These are phyloP conservation scores for Drosophila tsacasi DNA, from an alignment of 1,140 invertebrate species.

Conservation along the genomic window DNA sequence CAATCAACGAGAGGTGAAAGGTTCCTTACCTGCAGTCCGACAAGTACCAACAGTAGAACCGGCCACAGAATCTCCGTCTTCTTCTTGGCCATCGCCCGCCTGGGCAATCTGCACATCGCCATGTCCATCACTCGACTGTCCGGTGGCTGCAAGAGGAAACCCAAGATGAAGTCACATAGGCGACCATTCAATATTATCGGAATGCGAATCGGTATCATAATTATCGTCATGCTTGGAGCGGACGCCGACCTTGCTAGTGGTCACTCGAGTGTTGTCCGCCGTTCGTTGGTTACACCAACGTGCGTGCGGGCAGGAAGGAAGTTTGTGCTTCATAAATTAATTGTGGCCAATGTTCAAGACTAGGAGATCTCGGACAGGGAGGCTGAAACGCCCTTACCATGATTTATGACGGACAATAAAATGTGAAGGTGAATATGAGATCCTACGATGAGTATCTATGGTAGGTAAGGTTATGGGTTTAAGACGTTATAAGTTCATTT, in stretches of 20 bases:
- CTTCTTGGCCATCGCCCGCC: constrained; percentile 9
- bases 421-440: background rate
- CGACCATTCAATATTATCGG: constrained; percentile 54
- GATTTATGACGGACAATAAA: constrained; percentile 29
- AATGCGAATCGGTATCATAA: constrained; percentile 44
- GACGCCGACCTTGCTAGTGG: constrained; percentile 66
- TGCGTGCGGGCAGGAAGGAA: constrained; percentile 74
- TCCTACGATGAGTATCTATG: background rate
- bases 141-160: constrained; percentile 53
- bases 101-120: constrained; percentile 47
- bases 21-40: constrained; percentile 41
- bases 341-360: constrained; percentile 67
- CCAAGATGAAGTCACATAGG: constrained; percentile 28
- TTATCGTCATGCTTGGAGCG: constrained; percentile 52
- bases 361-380: constrained; percentile 22
- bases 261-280: constrained; percentile 67
- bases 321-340: constrained; percentile 81
- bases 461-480: background rate
- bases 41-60: constrained; percentile 41
- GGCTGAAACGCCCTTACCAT: constrained; percentile 16
- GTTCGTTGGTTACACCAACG: constrained; percentile 45
- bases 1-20: constrained; percentile 61
- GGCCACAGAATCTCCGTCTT: constrained; percentile 32
- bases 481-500: background rate
- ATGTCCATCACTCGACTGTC: constrained; percentile 53